phyloP scores from a whole-genome alignment of 2,888 invertebrate genomes.

The Sipunculus nudus region DNA sequence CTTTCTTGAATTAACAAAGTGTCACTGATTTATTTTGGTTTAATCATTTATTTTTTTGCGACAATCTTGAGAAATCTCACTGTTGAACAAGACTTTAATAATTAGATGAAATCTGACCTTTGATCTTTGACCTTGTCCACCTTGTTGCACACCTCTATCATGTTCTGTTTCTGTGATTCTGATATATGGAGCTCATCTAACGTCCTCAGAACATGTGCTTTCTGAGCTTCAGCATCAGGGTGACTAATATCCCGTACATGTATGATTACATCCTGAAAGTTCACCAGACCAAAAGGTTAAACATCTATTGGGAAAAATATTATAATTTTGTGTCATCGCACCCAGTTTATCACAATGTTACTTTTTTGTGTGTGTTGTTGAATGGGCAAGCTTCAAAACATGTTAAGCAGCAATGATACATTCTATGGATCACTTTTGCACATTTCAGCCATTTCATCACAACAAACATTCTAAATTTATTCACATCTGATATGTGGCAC shows the following conservation, averaged over 20 bases:
- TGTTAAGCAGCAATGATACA: no score
- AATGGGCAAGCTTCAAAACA: no score
- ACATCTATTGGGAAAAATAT: background rate
- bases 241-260: slow-evolving; percentile 84
- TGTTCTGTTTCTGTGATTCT: slow-evolving; percentile 67
- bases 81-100: background rate
- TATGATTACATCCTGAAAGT: slow-evolving; percentile 77
- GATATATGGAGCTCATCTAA: slow-evolving; percentile 71
- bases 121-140: slow-evolving; percentile 70
- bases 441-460: no score
- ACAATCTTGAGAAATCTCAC: background rate
- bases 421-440: no score
- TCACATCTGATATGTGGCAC: no score
- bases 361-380: no score
- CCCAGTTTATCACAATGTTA: no score
- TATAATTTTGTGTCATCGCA: no score
- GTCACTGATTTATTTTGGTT: background rate
- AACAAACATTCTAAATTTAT: no score
- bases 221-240: slow-evolving; percentile 76
- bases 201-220: slow-evolving; percentile 76
- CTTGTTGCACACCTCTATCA: slow-evolving; percentile 82
- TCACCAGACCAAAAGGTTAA: background rate
- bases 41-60: background rate
- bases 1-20: no score
- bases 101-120: background rate